A percentile compares a stretch with the other conserved stretches of the same genome.
Evolutionary conservation across 2,113 vertebrate species (phyloP).

Genomic region (Hippolais icterina): DNA sequence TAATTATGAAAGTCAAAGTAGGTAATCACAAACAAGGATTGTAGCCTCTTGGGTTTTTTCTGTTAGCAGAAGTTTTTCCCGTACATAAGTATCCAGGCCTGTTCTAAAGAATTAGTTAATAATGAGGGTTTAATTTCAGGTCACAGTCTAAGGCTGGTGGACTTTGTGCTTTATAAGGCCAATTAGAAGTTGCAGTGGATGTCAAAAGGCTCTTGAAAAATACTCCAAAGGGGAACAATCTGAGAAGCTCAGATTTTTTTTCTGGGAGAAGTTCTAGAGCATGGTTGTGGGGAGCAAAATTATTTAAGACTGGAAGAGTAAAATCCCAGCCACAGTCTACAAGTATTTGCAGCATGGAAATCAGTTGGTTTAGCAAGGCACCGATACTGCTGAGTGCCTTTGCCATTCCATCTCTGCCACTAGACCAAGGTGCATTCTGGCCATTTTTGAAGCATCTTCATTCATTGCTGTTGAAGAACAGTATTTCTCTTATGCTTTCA

Average conservation of each 20-base stretch:
- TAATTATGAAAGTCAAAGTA: background rate
- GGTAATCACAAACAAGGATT: background rate
- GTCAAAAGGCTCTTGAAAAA: background rate
- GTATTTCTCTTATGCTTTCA: background rate
- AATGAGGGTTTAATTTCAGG: background rate
- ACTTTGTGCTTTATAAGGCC: background rate
- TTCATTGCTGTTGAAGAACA: background rate
- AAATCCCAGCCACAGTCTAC: no score
- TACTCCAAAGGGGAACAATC: background rate
- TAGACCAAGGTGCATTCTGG: background rate
- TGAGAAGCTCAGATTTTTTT: background rate
- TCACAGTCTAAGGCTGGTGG: background rate
- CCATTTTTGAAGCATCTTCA: background rate
- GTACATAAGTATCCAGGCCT: rapidly evolving
- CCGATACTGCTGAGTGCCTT: background rate
- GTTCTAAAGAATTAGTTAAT: background rate
- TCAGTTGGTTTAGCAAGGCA: background rate
- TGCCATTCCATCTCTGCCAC: background rate
- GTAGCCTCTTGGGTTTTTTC: background rate
- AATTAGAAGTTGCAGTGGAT: background rate
- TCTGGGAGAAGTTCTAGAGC: background rate
- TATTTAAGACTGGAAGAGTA: background rate
- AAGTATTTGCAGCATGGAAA: background rate
- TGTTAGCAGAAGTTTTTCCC: background rate
- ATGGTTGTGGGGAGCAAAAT: background rate